Evolutionary conservation across 2,888 invertebrate genomes (phyloP), one percentile per base, ranked within the genome.

Genomic region (Nasonovia ribisnigri): DNA sequence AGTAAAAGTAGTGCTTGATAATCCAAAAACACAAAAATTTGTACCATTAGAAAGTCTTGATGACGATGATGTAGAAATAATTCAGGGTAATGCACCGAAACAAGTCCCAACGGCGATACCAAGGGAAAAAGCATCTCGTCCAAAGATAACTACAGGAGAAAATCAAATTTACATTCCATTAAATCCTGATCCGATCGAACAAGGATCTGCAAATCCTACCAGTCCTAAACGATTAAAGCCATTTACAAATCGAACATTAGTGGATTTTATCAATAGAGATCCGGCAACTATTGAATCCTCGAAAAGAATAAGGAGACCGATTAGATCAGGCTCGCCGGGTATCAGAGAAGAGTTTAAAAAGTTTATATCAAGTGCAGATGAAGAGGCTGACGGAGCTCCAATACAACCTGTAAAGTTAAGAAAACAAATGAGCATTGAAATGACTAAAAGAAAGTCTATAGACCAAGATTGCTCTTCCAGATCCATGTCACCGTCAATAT

Each of bases 21-120:
- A 94, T 46, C 94, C 95, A 1, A 94, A 94, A 91, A 94, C 94
- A 67, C 94, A 95, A 90, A 94, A 94, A 88, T 93, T 94, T 94
- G 93, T 94, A 77, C 90, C 95, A 90, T 87, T 91, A 26, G 84
- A 94, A 94, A 94, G 89, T 94, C 94, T 94, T 94, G 94, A 94
- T 94, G 94, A 95, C 51, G 94, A 93, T 54, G 92, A 95, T 95
- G 51, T 95, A 96, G 29, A 96, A 86, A 90, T 88, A 26, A 88
- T 89, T 86, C 90, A 93, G 88, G 86, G 92, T 84, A 94, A 92
- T 84, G 60, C 88, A 13, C 88, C 89, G 10, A 94, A 92, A 86
- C 92, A 89, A 60, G 24, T n/a, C 10, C 88, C 92, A 5, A n/a
- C 51, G 42, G 36, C 46, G 46, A 92, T 92, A 57, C 84, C 92